Conservation (phyloP, 2,888 invertebrate species). For the Drosophila subquinaria region DNA sequence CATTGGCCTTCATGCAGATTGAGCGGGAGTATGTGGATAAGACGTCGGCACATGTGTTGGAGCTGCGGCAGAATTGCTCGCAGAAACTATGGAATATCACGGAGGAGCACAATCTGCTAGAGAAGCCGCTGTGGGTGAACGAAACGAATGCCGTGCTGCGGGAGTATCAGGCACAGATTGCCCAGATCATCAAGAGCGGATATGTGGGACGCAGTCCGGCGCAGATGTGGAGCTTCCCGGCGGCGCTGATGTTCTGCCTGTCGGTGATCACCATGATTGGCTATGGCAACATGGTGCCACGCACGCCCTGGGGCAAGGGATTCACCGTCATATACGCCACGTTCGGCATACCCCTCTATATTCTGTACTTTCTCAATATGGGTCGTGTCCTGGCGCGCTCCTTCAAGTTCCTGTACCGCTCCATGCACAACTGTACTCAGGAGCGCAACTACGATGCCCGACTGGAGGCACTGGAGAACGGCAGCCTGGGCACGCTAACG, state of each 20-base stretch:
- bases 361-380: conserved; percentile 95
- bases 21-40: conserved; percentile 88
- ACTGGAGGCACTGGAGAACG: conserved; percentile 79
- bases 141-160: conserved; percentile 88
- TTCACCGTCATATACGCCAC: conserved; percentile 94
- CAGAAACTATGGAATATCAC: conserved; percentile 90
- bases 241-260: conserved; percentile 94
- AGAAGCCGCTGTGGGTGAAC: conserved; percentile 88
- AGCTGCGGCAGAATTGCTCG: conserved; percentile 87
- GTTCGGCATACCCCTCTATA: conserved; percentile 94
- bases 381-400: conserved; percentile 93
- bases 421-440: conserved; percentile 90
- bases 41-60: conserved; percentile 86
- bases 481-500: conserved; percentile 56
- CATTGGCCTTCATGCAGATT: conserved; percentile 92
- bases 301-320: conserved; percentile 93
- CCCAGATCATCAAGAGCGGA: conserved; percentile 88
- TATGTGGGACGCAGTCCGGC: conserved; percentile 90
- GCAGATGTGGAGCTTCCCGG: conserved; percentile 94
- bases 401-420: conserved; percentile 92
- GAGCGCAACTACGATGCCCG: conserved; percentile 77
- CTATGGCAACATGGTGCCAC: conserved; percentile 94
- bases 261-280: conserved; percentile 97
- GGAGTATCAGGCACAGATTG: conserved; percentile 90
- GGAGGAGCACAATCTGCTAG: conserved; percentile 89